Conservation (phyloP, 2,797 vertebrate species). For the Helarctos malayanus region DNA sequence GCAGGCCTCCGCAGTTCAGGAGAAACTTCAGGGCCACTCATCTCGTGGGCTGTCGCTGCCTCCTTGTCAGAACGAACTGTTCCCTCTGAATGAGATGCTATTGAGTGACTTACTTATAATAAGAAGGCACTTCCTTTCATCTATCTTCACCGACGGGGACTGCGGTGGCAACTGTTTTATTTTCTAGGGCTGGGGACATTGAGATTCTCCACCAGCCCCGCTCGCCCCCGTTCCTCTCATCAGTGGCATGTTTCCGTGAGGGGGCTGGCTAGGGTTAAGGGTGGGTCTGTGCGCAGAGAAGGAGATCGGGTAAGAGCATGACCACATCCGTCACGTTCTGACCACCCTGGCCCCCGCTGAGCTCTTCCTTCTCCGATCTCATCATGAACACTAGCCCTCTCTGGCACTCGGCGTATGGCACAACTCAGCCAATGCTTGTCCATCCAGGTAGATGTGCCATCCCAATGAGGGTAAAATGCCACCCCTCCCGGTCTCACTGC, state of each 20-base stretch:
- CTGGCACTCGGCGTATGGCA: neutral
- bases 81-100: neutral
- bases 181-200: neutral
- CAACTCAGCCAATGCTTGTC: neutral
- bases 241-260: neutral
- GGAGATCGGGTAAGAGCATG: neutral
- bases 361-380: neutral
- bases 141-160: neutral
- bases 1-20: neutral
- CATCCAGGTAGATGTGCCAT: neutral
- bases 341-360: neutral
- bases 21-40: neutral
- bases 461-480: neutral
- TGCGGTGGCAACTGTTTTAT: neutral
- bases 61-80: neutral
- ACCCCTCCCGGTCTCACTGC: neutral
- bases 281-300: neutral
- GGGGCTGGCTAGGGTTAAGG: neutral
- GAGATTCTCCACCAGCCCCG: neutral
- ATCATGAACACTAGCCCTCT: neutral
- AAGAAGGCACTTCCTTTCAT: neutral
- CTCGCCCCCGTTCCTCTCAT: neutral
- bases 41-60: neutral
- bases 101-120: neutral
- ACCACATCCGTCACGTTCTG: neutral